Evolutionary conservation across 1,140 invertebrate genomes (phyloP).

Genomic region (Drosophila funebris): DNA sequence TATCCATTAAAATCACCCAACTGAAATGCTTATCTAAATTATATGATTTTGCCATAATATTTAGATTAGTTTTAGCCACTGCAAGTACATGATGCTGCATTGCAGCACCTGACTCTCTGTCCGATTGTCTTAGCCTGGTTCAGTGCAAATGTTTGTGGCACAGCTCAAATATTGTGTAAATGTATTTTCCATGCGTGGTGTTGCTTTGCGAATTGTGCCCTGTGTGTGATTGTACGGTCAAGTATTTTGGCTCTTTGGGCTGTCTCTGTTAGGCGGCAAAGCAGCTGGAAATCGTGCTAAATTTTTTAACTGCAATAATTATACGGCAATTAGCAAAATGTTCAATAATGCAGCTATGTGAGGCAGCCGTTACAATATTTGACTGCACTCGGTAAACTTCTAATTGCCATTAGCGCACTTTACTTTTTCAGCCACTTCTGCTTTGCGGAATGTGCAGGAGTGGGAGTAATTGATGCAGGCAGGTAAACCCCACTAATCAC

Average conservation of each 20-base stretch:
- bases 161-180: slow-evolving; percentile 49
- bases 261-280: not conserved
- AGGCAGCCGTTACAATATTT: slow-evolving; percentile 77
- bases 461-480: slow-evolving; percentile 22
- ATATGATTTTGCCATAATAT: slow-evolving; percentile 77
- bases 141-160: slow-evolving; percentile 63
- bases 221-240: slow-evolving; percentile 37
- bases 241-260: slow-evolving; percentile 30
- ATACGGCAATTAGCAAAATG: slow-evolving; percentile 80
- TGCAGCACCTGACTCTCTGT: not conserved
- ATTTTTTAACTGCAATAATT: slow-evolving; percentile 82
- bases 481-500: slow-evolving; percentile 38
- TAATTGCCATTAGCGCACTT: slow-evolving; percentile 81
- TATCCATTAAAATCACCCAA: slow-evolving; percentile 76
- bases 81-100: slow-evolving; percentile 22
- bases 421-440: slow-evolving; percentile 57
- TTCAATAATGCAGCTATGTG: slow-evolving; percentile 76
- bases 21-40: slow-evolving; percentile 74
- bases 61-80: slow-evolving; percentile 54
- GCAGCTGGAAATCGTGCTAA: slow-evolving; percentile 48
- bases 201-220: slow-evolving; percentile 14
- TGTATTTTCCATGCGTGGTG: slow-evolving; percentile 30
- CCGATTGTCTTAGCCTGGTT: slow-evolving; percentile 3
- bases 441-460: slow-evolving; percentile 31
- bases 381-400: slow-evolving; percentile 79